Percentiles rank a stretch among this genome's conserved stretches.
These are phyloP conservation scores for Karalla daura DNA, from an alignment of 2,797 vertebrate species.

Conservation along the genomic window DNA sequence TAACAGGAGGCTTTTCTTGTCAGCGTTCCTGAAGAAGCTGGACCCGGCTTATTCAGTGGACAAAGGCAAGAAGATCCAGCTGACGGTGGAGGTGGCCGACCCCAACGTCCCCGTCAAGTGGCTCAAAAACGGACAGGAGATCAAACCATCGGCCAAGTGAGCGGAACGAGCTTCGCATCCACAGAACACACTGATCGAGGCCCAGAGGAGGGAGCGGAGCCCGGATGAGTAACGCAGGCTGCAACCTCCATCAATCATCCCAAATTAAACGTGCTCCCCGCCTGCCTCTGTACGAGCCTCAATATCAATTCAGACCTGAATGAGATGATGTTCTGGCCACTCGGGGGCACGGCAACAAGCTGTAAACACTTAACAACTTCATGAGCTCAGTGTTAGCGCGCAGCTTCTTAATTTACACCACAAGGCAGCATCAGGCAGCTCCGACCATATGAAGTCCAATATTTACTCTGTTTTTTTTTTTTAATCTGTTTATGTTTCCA, in stretches of 20 bases:
- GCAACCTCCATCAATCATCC: background rate
- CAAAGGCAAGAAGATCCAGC: conserved; percentile 87
- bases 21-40: conserved; percentile 90
- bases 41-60: conserved; percentile 90
- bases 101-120: conserved; percentile 86
- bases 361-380: background rate
- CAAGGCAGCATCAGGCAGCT: no score
- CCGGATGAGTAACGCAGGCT: background rate
- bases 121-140: conserved; percentile 92
- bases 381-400: no score
- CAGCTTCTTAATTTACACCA: no score
- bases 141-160: conserved; percentile 93
- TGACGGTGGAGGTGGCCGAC: conserved; percentile 87
- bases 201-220: background rate
- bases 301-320: background rate
- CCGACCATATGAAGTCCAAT: background rate
- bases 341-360: background rate
- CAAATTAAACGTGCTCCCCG: background rate
- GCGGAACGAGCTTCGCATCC: conserved; percentile 29
- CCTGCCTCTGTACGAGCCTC: background rate
- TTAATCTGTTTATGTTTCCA: background rate
- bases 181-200: background rate
- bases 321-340: background rate
- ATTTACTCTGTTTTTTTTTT: background rate
- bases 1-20: conserved; percentile 34